Evolutionary conservation across 2,797 vertebrate genomes (phyloP), one percentile per base, ranked within the genome.

Genomic region (Ficedula albicollis): DNA sequence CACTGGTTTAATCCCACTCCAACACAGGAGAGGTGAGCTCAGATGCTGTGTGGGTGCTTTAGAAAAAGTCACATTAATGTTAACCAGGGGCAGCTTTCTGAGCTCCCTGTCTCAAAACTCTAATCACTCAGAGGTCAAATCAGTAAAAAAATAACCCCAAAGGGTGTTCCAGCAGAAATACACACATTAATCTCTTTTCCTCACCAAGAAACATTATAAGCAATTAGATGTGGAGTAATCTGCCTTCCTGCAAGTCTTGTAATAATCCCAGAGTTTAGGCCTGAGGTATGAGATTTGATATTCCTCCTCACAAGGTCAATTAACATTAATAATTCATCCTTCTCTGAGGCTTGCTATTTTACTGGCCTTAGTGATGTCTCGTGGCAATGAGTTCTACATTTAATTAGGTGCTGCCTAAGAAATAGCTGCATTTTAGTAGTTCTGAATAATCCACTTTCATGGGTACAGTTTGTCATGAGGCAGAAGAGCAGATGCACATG

Each of bases 311-410:
- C 82, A 93, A 93, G 91, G 89, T 94, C 94, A 94, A 91, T 93
- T 92, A 93, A 80, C 91, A 94, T 94, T 91, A 95, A 94, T 95
- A 96, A 95, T 92, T 94, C 81, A 94, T 90, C 77, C 60, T 92
- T 74, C 84, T 91, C 87, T 74, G 43, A 93, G 84, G 87, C 92
- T 85, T 94, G 72, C 56, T 83, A 41, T 89, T 94, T 94, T 29
- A 68, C 83, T 72, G 83, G 76, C 84, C 91, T 77, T 18, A 63
- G 44, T 36, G 60, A 87, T 91, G 60, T 77, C 95, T 90, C 36
- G 68, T 91, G 72, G 87, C 87, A 84, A 86, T 8, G 30, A 88
- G 36, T 68, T 87, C 73, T 77, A 90, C 87, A 78, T 87, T 93
- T 96, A 93, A 96, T 91, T 91, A 91, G 68, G 52, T 80, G 56